Conservation (phyloP, 2,888 invertebrate species). For the Psococerastis gibbosa region DNA sequence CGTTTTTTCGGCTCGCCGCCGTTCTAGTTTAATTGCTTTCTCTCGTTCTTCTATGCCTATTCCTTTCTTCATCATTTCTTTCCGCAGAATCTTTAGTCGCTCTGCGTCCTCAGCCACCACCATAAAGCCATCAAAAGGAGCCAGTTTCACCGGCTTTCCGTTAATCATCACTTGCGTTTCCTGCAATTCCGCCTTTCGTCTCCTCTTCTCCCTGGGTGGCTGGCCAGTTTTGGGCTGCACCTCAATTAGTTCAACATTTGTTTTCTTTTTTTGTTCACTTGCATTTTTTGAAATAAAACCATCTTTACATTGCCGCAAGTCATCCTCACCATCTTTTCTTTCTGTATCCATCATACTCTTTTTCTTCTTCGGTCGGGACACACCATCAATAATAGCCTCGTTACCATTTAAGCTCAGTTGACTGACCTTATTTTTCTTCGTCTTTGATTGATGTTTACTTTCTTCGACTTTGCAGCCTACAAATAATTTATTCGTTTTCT, state of each 20-base stretch:
- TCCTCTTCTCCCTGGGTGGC: slow-evolving; percentile 10
- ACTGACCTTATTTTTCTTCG: slow-evolving; percentile 12
- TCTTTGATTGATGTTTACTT: slow-evolving; percentile 11
- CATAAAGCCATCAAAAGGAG: slow-evolving; percentile 49
- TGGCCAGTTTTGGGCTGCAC: slow-evolving; percentile 3
- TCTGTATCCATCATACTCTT: background rate
- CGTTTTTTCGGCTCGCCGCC: slow-evolving; percentile 51
- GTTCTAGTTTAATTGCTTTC: slow-evolving; percentile 44
- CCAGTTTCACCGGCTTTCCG: slow-evolving; percentile 39
- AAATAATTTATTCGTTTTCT: slow-evolving; percentile 11
- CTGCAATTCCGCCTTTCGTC: slow-evolving; percentile 15
- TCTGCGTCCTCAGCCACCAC: slow-evolving; percentile 50
- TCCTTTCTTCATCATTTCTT: slow-evolving; percentile 38
- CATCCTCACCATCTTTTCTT: slow-evolving; percentile 12
- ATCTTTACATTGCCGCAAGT: slow-evolving; percentile 19
- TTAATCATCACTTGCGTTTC: slow-evolving; percentile 37
- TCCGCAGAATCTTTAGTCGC: slow-evolving; percentile 37
- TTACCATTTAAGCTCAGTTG: slow-evolving; percentile 15
- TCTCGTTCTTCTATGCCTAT: slow-evolving; percentile 47
- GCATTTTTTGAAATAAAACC: slow-evolving; percentile 17
- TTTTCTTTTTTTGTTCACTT: slow-evolving; percentile 18
- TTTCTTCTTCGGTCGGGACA: background rate
- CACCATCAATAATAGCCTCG: background rate
- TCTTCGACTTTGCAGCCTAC: slow-evolving; percentile 3
- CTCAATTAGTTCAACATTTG: slow-evolving; percentile 15